Evolutionary conservation across 2,113 vertebrate species (phyloP).

Genomic region (Potamarius usumacintae): DNA sequence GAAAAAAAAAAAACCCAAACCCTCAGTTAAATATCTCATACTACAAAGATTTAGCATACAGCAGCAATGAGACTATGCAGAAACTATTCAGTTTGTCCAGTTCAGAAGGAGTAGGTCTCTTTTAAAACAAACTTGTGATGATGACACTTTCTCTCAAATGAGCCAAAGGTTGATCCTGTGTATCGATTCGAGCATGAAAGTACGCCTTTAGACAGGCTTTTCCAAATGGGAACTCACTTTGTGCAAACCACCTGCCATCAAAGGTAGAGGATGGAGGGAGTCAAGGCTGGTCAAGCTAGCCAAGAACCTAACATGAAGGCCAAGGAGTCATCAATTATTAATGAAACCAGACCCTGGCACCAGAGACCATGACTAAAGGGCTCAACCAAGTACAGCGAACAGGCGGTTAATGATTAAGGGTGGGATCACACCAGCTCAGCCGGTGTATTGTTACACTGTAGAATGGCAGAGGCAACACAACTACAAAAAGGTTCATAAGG

Average conservation of each 20-base stretch:
- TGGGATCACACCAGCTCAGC: constrained; percentile 35
- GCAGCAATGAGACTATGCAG: neutral
- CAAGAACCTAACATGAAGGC: constrained; percentile 36
- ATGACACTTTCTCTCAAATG: no score
- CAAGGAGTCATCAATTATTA: constrained; percentile 60
- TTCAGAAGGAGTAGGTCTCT: neutral
- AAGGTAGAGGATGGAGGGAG: constrained; percentile 12
- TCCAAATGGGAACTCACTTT: constrained; percentile 17
- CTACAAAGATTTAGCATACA: neutral
- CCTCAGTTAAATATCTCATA: neutral
- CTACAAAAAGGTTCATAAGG: constrained; percentile 34
- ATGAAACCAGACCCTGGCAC: constrained; percentile 56
- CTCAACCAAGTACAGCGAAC: constrained; percentile 46
- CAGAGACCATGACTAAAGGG: constrained; percentile 54
- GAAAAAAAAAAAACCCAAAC: neutral
- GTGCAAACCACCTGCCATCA: constrained; percentile 28
- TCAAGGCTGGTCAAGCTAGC: constrained; percentile 38
- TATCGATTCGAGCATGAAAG: neutral
- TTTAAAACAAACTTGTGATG: neutral
- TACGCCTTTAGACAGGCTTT: neutral
- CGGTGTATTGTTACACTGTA: constrained; percentile 52
- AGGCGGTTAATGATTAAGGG: constrained; percentile 62
- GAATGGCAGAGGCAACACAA: constrained; percentile 34
- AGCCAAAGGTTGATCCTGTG: neutral
- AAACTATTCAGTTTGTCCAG: neutral